phyloP scores from a whole-genome alignment of 2,888 invertebrate genomes.

The Linnaemya vulpina region DNA sequence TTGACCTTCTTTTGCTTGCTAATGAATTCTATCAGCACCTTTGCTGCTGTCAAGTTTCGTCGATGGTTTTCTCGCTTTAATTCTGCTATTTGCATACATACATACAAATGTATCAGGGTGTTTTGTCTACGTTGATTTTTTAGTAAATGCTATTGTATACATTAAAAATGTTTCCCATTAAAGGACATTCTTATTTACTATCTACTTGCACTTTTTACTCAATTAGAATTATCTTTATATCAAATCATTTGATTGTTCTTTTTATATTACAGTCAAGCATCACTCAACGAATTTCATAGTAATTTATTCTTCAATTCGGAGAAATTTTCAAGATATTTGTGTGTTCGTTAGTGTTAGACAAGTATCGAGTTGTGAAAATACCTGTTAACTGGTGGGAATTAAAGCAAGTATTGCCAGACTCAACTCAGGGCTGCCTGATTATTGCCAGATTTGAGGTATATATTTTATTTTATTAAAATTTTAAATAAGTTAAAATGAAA shows the following conservation, averaged over 20 bases:
- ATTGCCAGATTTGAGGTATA: too few species aligned
- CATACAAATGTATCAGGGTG: conserved; percentile 57
- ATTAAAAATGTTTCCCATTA: not conserved
- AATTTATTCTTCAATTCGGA: conserved; percentile 32
- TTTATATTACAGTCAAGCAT: not conserved
- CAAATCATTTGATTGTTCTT: not conserved
- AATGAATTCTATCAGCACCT: conserved; percentile 14
- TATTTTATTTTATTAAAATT: too few species aligned
- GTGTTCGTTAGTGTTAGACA: conserved; percentile 47
- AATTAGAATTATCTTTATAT: not conserved
- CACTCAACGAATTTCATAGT: conserved; percentile 14
- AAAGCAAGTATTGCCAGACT: conserved; percentile 14
- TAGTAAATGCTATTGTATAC: conserved; percentile 13
- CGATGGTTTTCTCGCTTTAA: conserved; percentile 10
- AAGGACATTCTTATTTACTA: conserved; percentile 3
- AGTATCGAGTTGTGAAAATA: conserved; percentile 39
- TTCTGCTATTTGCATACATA: not conserved
- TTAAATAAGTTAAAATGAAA: too few species aligned
- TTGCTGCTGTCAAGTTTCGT: conserved; percentile 15
- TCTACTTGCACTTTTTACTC: not conserved
- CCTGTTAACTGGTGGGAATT: conserved; percentile 19
- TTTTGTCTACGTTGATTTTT: conserved; percentile 66
- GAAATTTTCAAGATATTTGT: conserved; percentile 51
- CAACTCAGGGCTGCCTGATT: too few species aligned
- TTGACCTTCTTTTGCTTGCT: conserved; percentile 3